Base-by-base conservation (phyloP, 2,113 vertebrate species). In the Delphinus delphis region DNA sequence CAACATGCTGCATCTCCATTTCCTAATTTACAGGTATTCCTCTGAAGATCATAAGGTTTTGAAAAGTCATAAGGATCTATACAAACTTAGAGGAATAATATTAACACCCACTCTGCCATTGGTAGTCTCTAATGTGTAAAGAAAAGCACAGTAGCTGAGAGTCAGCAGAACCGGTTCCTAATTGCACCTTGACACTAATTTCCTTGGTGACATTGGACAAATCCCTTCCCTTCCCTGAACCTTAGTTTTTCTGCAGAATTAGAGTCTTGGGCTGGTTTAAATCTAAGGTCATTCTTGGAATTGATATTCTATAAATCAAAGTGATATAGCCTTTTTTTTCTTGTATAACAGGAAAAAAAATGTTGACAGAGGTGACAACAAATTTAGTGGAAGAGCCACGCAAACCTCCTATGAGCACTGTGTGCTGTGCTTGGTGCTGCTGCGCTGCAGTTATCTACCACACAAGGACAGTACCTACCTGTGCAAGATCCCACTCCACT, bases 271-370 rank as follows among this genome's bases (percentile, higher is more conserved):
- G 28, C 15, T 77, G 25, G 10, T 60, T 62, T 73, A 77, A 93
- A 93, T 44, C 21, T 47, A 90, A 73, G 38, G 47, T 74, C 33
- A 73, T 71, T 82, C 65, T 81, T 91, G 53, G 25, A 93, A 93
- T 14, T 92, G 82, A 89, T 47, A 84, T 50, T 71, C 82, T 77
- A 31, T 44, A 10, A 88, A 85, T 77, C 79, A 38, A 77, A 76
- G 88, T 71, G 36, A 60, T 50, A 63, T 8, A 4, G 31, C 36
- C 11, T 33, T 94, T 70, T 79, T 79, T 77, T 31, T 85, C 62
- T 41, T 14, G 76, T 14, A 50, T 55, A 91, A 26, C 3, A 28
- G 21, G 23, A 31, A 55, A 60, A 84, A 44, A 60, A 25, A 26
- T 36, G 5, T 50, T 58, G 53, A 44, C 25, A 53, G 21, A 55